phyloP scores from a whole-genome alignment of 2,797 vertebrate species.

The Malacoraja senta region DNA sequence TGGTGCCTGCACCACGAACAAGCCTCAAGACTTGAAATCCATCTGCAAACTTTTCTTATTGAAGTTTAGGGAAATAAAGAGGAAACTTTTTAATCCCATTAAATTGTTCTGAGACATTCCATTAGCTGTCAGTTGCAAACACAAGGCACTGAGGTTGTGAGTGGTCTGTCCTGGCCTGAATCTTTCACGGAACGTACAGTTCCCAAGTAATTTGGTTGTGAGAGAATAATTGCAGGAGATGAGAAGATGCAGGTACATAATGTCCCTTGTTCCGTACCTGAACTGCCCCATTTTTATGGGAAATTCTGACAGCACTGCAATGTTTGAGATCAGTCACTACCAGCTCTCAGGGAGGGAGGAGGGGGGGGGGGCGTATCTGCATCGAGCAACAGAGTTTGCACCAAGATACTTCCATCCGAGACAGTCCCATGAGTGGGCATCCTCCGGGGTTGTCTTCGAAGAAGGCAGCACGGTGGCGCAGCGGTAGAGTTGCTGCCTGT shows the following conservation, averaged over 20 bases:
- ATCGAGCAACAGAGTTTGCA: too few species aligned
- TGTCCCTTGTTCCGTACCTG: neutral
- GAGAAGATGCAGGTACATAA: neutral
- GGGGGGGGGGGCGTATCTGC: too few species aligned
- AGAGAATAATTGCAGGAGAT: neutral
- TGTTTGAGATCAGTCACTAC: too few species aligned
- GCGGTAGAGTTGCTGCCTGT: too few species aligned
- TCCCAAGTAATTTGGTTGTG: neutral
- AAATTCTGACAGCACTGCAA: neutral
- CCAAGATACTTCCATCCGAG: too few species aligned
- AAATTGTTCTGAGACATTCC: neutral
- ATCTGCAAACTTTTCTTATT: neutral
- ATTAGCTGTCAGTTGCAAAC: neutral
- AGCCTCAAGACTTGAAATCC: neutral
- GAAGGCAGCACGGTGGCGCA: too few species aligned
- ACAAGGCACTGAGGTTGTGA: neutral
- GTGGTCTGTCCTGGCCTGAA: neutral
- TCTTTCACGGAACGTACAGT: neutral
- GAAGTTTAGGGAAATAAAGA: neutral
- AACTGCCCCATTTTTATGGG: neutral
- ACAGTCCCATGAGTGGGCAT: too few species aligned
- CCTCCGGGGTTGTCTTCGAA: too few species aligned
- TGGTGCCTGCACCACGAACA: neutral
- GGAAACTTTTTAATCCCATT: neutral
- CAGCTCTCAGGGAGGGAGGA: too few species aligned